Evolutionary conservation across 1,140 invertebrate genomes (phyloP), one percentile per base, ranked within the genome.

Genomic region (Saxidomus purpurata): DNA sequence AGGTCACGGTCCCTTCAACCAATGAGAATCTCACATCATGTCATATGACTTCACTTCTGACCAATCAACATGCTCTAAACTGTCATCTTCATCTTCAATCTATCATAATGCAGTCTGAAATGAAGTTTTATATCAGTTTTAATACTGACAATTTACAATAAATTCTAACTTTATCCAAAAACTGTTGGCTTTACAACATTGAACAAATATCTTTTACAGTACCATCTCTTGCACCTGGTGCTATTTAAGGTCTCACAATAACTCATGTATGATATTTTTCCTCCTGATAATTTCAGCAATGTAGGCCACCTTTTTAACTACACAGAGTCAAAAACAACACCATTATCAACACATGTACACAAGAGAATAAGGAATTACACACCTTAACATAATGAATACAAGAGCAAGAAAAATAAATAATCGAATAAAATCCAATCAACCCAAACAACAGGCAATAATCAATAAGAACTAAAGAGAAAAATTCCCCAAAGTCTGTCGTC

Each of bases 1-100:
- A 89, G 87, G 87, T 89, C 87, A 89, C 87, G 87, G 87, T 83
- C 87, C 71, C 69, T 8, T 40, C 87, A 71, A 74, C 43, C 61
- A 89, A 71, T 89, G 31, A 81, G 31, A 67, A 34, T 36, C 36
- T 87, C 74, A 87, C 85, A 87, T 87, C 22, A 80, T 79, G 74
- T 79, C 36, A 63, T 43, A 36, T 80, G 52, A 80, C 38, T 36
- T 67, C 55, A 67, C 28, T 47, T 15, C 52, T 61, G 47, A 63
- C 74, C 83, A 85, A 85, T 85, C 63, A 85, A 13, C 34, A 34
- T 74, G 25, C 69, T 38, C 69, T 13, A 40, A 6, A 74, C 36
- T 59, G 55, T 38, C 22, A 38, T 19, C 76, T 17, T 55, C 28
- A 1, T 36, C 4, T 6, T 79, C 31, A 49, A 79, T 77, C 74